A percentile compares a stretch with the other conserved stretches of the same genome.
Conservation (phyloP, 2,888 invertebrate species). For the Corythucha ciliata region DNA sequence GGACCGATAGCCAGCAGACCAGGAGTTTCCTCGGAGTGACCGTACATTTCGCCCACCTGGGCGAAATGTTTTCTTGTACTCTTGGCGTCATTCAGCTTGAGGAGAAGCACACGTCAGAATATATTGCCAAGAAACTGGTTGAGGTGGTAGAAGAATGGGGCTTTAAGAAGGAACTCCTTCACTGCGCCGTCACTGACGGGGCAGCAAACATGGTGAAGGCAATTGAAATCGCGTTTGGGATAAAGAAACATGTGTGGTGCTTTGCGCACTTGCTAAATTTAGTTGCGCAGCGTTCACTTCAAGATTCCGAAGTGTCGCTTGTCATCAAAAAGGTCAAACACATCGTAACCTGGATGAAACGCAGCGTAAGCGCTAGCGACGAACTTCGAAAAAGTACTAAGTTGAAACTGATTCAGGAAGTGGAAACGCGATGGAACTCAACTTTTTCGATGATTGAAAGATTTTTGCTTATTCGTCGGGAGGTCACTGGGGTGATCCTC, state of each 20-base stretch:
- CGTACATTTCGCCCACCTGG: slow-evolving; percentile 34
- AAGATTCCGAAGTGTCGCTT: slow-evolving; percentile 33
- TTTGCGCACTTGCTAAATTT: slow-evolving; percentile 40
- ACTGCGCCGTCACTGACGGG: slow-evolving; percentile 34
- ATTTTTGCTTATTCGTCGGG: slow-evolving; percentile 22
- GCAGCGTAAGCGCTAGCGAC: slow-evolving; percentile 24
- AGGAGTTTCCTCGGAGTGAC: slow-evolving; percentile 37
- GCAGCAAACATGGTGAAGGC: slow-evolving; percentile 37
- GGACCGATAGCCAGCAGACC: slow-evolving; percentile 36
- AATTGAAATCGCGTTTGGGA: slow-evolving; percentile 37
- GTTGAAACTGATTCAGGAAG: slow-evolving; percentile 26
- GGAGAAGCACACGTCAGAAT: slow-evolving; percentile 39
- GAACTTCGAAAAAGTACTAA: slow-evolving; percentile 11
- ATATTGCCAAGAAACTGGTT: slow-evolving; percentile 36
- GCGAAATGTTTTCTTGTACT: slow-evolving; percentile 33
- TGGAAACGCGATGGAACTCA: slow-evolving; percentile 33
- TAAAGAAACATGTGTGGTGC: slow-evolving; percentile 37
- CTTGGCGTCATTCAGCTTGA: slow-evolving; percentile 36
- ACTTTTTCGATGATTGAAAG: slow-evolving; percentile 30
- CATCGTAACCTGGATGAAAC: slow-evolving; percentile 28
- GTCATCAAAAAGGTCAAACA: slow-evolving; percentile 8
- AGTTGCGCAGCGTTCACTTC: slow-evolving; percentile 33
- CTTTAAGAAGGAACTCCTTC: slow-evolving; percentile 34
- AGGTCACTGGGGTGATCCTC: slow-evolving; percentile 25
- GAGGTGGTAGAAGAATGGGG: slow-evolving; percentile 35